Base-by-base conservation (phyloP, 1,140 invertebrate species). In the Diorhabda elongata region DNA sequence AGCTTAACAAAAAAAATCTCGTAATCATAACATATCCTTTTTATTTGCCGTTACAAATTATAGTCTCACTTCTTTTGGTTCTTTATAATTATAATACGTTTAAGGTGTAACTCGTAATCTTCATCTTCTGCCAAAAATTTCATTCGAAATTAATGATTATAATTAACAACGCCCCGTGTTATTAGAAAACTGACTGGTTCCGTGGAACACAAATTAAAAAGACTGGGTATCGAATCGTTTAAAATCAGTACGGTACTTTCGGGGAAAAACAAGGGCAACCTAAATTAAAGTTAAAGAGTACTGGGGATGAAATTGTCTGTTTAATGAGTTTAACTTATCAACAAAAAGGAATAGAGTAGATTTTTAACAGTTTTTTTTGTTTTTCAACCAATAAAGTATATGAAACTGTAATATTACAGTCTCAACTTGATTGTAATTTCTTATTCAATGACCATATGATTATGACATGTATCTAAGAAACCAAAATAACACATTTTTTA, bases 91-190 rank as follows among this genome's bases (percentile, higher is more conserved):
- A 62, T 44, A 44, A 47, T 62, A 43, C 42, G n/a, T 62, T 62
- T 42, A 62, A 62, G 42, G 61, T 44, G 61, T 62, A 44, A 62
- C 11, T 43, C 43, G 44, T 62, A 42, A 44, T 62, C 44, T 62
- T 62, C 9, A 62, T 62, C 9, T 44, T n/a, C 42, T 47, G 61
- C 44, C 44, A 11, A 62, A 62, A 62, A 44, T 62, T 43, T 43
- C 44, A 62, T 62, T 62, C 43, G 43, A 44, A 62, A 62, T 59
- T 62, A 62, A 62, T 62, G 6, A 62, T 62, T 44, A 62, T 44
- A 5, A 44, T 62, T 44, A 44, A 44, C 4, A 44, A 5, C 61
- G 44, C 42, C 61, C 44, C 42, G 61, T 9, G 43, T 44, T 44
- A 62, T 62, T 62, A 62, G 44, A 62, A 62, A 62, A 44, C 47